phyloP scores from a whole-genome alignment of 1,140 invertebrate species.

The Lordiphosa collinella region DNA sequence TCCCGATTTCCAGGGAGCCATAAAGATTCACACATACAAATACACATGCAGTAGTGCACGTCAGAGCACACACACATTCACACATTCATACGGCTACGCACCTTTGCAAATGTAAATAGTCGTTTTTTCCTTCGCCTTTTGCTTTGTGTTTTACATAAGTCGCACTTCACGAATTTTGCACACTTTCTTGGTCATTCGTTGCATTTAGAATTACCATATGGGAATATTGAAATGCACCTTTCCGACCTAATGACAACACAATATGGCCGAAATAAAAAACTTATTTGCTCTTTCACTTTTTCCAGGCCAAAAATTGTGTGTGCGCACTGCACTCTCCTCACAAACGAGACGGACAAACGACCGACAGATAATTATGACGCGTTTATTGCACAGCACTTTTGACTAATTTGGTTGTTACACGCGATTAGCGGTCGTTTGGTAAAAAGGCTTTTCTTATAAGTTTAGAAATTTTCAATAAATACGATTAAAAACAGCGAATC shows the following conservation, averaged over 20 bases:
- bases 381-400: conserved; percentile 48
- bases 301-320: conserved; percentile 60
- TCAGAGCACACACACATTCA: neutral
- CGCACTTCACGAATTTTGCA: neutral
- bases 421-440: conserved; percentile 9
- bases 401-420: conserved; percentile 22
- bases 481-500: conserved; percentile 54
- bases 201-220: conserved; percentile 19
- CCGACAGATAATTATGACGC: conserved; percentile 29
- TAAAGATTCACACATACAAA: conserved; percentile 1
- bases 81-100: conserved; percentile 16
- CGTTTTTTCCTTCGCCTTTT: conserved; percentile 24
- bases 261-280: conserved; percentile 60
- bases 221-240: conserved; percentile 47
- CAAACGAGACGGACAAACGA: conserved; percentile 25
- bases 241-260: conserved; percentile 54
- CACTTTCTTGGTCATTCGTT: neutral
- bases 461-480: conserved; percentile 41
- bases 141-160: conserved; percentile 37
- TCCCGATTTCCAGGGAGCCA: neutral
- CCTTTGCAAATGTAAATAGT: conserved; percentile 45
- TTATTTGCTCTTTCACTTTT: conserved; percentile 72
- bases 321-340: conserved; percentile 22
- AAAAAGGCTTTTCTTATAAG: conserved; percentile 25
- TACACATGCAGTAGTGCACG: neutral